Conservation (phyloP, 53 echinoderm and acorn worm genomes). For the Apostichopus leukothele region DNA sequence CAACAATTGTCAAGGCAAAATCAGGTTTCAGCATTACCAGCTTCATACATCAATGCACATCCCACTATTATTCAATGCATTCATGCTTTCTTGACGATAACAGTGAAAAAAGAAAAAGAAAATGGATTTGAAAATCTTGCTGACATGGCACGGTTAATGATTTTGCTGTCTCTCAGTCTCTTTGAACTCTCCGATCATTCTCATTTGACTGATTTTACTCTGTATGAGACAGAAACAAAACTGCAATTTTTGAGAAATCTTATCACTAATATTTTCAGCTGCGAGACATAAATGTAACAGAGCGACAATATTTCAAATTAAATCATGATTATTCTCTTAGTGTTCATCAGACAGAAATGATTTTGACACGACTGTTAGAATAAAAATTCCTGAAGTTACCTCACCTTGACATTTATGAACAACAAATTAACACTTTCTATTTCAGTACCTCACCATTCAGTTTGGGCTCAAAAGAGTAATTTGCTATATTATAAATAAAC, state of each 20-base stretch:
- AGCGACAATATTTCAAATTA: no score
- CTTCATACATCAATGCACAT: constrained; percentile 17
- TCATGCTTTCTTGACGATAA: neutral
- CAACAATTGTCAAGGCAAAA: constrained; percentile 32
- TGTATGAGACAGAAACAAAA: neutral
- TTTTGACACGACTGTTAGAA: no score
- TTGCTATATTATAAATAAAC: no score
- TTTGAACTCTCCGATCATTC: constrained; percentile 1
- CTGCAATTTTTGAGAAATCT: neutral
- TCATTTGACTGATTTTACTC: constrained; percentile 7
- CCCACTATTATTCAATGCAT: neutral
- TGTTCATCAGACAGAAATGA: no score
- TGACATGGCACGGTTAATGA: constrained; percentile 1
- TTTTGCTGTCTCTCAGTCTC: neutral
- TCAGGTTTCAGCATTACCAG: constrained; percentile 31
- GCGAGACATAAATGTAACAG: no score
- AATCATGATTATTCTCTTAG: no score
- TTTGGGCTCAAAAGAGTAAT: no score
- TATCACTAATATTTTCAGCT: neutral
- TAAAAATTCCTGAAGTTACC: no score
- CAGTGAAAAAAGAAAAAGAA: neutral
- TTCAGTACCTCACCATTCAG: no score
- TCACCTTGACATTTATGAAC: no score
- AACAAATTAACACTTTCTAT: no score
- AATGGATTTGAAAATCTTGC: neutral